Conservation (phyloP, 1,140 invertebrate genomes). For the Cydia fagiglandana region DNA sequence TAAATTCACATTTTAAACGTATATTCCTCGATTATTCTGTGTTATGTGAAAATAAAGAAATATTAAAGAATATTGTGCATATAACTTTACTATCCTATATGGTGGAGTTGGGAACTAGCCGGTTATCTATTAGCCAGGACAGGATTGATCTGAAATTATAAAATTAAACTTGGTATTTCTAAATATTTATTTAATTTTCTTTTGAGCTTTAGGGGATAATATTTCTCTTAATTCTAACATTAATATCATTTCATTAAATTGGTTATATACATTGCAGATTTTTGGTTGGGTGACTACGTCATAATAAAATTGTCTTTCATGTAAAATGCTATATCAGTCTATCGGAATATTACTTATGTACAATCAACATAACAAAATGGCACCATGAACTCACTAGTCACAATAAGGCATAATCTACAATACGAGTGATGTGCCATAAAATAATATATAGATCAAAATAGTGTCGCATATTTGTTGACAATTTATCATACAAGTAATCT, state of each 20-base stretch:
- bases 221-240: slow-evolving; percentile 63
- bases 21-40: slow-evolving; percentile 64
- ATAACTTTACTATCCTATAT: too few species aligned
- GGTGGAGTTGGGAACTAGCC: too few species aligned
- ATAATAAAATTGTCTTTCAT: slow-evolving; percentile 64
- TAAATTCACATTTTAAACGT: slow-evolving; percentile 55
- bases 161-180: not conserved
- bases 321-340: slow-evolving; percentile 62
- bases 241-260: slow-evolving; percentile 48
- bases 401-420: slow-evolving; percentile 43
- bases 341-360: slow-evolving; percentile 36
- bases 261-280: slow-evolving; percentile 47
- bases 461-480: slow-evolving; percentile 44
- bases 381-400: slow-evolving; percentile 60
- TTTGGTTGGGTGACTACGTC: slow-evolving; percentile 68
- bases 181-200: slow-evolving; percentile 57
- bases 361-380: slow-evolving; percentile 48
- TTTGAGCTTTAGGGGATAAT: slow-evolving; percentile 52
- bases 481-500: slow-evolving; percentile 37
- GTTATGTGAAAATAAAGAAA: slow-evolving; percentile 69
- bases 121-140: too few species aligned
- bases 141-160: too few species aligned
- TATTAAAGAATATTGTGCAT: slow-evolving; percentile 38
- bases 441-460: slow-evolving; percentile 61
- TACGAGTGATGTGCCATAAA: slow-evolving; percentile 42